Conservation (phyloP, 2,797 vertebrate species). For the Centropyge bicolor region DNA sequence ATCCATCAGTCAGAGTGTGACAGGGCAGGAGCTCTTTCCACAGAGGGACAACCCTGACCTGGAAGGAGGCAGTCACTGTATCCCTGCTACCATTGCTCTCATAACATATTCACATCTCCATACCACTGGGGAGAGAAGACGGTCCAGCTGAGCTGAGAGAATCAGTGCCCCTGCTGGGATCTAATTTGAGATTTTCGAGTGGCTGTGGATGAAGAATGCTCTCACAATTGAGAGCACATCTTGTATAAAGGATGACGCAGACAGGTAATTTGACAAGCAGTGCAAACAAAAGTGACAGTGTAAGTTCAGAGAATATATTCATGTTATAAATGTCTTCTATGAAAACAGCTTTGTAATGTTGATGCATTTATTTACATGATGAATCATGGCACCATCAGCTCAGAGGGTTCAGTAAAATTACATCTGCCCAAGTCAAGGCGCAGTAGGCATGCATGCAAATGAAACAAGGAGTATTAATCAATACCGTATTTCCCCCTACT, state of each 20-base stretch:
- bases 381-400: conserved; percentile 70
- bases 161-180: conserved; percentile 50
- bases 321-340: conserved; percentile 68
- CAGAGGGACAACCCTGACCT: conserved; percentile 53
- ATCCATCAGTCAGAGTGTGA: conserved; percentile 69
- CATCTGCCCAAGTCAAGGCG: conserved; percentile 61
- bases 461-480: conserved; percentile 75
- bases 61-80: conserved; percentile 29
- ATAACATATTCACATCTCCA: conserved; percentile 53
- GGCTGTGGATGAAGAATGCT: conserved; percentile 63
- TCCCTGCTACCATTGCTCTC: conserved; percentile 25
- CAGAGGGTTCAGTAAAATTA: conserved; percentile 70
- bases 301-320: conserved; percentile 69
- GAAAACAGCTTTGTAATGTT: conserved; percentile 73
- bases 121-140: conserved; percentile 21
- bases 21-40: conserved; percentile 49
- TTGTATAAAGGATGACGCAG: conserved; percentile 57
- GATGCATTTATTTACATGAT: conserved; percentile 78
- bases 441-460: conserved; percentile 71
- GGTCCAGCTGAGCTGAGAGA: conserved; percentile 24
- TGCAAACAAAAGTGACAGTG: conserved; percentile 74
- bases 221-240: conserved; percentile 52
- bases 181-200: conserved; percentile 52
- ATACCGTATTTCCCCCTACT: conserved; percentile 61
- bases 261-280: conserved; percentile 73